These are phyloP conservation scores for Nomada lathburiana DNA, from an alignment of 2,888 invertebrate species.

Conservation along the genomic window DNA sequence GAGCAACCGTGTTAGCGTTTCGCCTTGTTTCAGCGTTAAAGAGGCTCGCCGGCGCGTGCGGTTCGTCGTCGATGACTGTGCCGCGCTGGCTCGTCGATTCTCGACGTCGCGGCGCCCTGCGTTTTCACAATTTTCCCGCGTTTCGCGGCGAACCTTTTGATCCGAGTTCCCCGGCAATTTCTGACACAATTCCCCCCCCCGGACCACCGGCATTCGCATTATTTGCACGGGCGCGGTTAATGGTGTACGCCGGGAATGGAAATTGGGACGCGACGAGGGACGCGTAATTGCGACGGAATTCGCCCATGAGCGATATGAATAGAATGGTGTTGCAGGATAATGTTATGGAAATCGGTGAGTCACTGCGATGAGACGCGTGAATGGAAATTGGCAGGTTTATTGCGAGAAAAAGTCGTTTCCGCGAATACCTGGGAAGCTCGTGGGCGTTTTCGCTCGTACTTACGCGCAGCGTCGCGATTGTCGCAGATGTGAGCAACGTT, in stretches of 20 bases:
- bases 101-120: not conserved
- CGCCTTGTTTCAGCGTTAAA: slow-evolving; percentile 49
- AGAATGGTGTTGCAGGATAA: slow-evolving; percentile 37
- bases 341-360: not conserved
- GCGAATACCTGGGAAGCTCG: not conserved
- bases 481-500: no score
- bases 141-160: slow-evolving; percentile 11
- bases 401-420: not conserved
- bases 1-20: slow-evolving; percentile 60
- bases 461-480: no score
- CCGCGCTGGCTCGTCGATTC: slow-evolving; percentile 20
- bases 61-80: slow-evolving; percentile 40
- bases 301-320: not conserved
- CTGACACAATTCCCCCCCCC: slow-evolving; percentile 33
- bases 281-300: slow-evolving; percentile 31
- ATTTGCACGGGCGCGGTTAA: slow-evolving; percentile 45
- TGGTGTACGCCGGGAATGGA: slow-evolving; percentile 17
- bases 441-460: no score
- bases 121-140: not conserved
- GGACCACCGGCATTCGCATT: slow-evolving; percentile 21
- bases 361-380: not conserved
- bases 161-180: slow-evolving; percentile 18
- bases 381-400: not conserved
- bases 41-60: slow-evolving; percentile 32
- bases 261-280: slow-evolving; percentile 40